Percentiles rank a stretch among this genome's conserved stretches.
phyloP scores from a whole-genome alignment of 2,888 invertebrate species.

The Yponomeuta evonymella region DNA sequence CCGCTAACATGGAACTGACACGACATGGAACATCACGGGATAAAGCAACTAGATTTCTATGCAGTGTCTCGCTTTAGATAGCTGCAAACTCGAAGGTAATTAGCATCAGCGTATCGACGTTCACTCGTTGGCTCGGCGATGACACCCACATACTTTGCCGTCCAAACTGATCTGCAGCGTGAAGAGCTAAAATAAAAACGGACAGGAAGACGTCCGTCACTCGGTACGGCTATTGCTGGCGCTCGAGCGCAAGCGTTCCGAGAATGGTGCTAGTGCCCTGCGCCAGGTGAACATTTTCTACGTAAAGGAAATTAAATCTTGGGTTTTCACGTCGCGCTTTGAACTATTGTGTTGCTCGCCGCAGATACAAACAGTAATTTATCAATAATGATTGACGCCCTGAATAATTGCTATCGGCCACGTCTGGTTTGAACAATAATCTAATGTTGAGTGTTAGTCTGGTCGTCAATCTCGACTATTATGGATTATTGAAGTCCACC shows the following conservation, averaged over 20 bases:
- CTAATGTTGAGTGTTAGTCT: not conserved
- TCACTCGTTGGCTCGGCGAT: conserved; percentile 42
- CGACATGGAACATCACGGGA: conserved; percentile 23
- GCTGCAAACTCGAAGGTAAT: conserved; percentile 20
- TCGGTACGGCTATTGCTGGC: conserved; percentile 49
- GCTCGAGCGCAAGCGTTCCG: conserved; percentile 41
- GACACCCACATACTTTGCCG: conserved; percentile 42
- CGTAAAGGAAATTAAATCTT: not conserved
- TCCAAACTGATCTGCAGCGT: conserved; percentile 48
- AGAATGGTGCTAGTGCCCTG: conserved; percentile 46
- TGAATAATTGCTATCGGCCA: not conserved
- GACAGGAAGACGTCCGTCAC: conserved; percentile 65
- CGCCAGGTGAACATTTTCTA: conserved; percentile 26
- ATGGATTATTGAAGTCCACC: too few species aligned
- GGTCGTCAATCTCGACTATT: too few species aligned
- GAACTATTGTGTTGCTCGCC: not conserved
- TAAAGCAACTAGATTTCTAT: not conserved
- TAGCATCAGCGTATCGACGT: conserved; percentile 34
- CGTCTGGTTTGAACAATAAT: not conserved
- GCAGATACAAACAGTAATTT: not conserved
- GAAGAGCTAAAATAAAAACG: conserved; percentile 36
- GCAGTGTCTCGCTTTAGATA: not conserved
- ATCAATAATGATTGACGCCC: not conserved
- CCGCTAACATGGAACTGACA: not conserved
- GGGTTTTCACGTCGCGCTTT: not conserved